Base-by-base conservation (phyloP, 2,888 invertebrate species). In the Odontomyia ornata region DNA sequence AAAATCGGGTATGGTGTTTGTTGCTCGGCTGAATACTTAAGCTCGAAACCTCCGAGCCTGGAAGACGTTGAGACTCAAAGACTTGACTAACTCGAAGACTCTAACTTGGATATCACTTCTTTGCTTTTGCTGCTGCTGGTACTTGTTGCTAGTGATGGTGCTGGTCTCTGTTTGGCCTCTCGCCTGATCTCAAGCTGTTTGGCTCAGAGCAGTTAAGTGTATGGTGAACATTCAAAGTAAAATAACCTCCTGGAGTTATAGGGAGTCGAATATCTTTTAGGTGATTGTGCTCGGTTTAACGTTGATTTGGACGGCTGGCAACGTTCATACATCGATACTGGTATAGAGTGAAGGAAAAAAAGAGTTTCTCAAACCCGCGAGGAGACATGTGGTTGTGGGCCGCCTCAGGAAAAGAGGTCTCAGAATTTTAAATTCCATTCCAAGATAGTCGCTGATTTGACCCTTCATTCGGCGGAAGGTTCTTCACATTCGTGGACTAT, bases 381-480 rank as follows among this genome's bases (percentile, higher is more conserved):
- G 64, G 18, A 27, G 71, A 52, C 47, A 69, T 52, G 56, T 56
- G 46, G 69, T 56, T 52, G 71, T 72, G 47, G 25, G 27, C 47
- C 28, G 71, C 28, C 25, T 69, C 56, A 52, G 69, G 46, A 75
- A 75, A 62, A 23, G 75, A 62, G 62, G 47, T 43, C 62, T 75
- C 62, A 75, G 62, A 75, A 62, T 75, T 64, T 75, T 43, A 64
- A 75, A 75, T 75, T 75, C 62, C 75, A 75, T 75, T 62, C 46
- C 46, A 36, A 72, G 71, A 72, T 72, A 72, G 71, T 72, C 56
- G 56, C 28, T 27, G 71, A 52, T 72, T 56, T 72, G 71, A 72
- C 71, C 56, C 71, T 52, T 52, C 28, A 56, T 52, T 72, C 71
- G 71, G 30, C 52, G 52, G 71, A 72, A 72, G 52, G 71, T 72